Evolutionary conservation across 1,140 invertebrate genomes (phyloP).

Genomic region (Rhysida immarginata): DNA sequence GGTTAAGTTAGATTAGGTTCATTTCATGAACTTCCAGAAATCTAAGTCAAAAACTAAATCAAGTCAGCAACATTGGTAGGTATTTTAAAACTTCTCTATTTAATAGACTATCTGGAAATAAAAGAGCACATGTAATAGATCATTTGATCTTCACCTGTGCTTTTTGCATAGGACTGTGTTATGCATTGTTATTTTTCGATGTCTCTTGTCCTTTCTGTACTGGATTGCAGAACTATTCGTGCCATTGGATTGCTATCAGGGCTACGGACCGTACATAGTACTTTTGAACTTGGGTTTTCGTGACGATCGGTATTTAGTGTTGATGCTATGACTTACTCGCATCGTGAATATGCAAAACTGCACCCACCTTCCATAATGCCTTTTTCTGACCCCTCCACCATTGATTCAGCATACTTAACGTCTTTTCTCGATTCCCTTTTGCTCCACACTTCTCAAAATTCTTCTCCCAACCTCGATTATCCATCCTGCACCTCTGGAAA

Average conservation of each 20-base stretch:
- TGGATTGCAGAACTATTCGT: not conserved
- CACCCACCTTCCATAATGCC: no score
- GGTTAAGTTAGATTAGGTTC: no score
- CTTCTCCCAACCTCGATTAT: no score
- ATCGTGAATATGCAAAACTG: no score
- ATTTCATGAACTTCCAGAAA: no score
- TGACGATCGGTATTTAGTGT: not conserved
- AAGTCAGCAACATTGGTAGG: not conserved
- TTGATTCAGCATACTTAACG: no score
- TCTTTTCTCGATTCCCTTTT: no score
- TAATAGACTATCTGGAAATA: not conserved
- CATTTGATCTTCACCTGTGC: not conserved
- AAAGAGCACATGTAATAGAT: not conserved
- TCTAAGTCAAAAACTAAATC: not conserved
- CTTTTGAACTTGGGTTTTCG: not conserved
- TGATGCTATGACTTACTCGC: not conserved
- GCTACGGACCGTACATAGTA: no score
- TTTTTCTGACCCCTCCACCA: no score
- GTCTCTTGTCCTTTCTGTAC: not conserved
- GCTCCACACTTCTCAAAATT: no score
- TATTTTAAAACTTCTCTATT: not conserved
- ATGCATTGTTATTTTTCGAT: not conserved
- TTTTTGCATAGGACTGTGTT: not conserved
- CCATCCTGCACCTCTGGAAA: no score
- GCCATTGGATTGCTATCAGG: not conserved